Conservation (phyloP, 2,113 vertebrate genomes). For the Neogale vison region DNA sequence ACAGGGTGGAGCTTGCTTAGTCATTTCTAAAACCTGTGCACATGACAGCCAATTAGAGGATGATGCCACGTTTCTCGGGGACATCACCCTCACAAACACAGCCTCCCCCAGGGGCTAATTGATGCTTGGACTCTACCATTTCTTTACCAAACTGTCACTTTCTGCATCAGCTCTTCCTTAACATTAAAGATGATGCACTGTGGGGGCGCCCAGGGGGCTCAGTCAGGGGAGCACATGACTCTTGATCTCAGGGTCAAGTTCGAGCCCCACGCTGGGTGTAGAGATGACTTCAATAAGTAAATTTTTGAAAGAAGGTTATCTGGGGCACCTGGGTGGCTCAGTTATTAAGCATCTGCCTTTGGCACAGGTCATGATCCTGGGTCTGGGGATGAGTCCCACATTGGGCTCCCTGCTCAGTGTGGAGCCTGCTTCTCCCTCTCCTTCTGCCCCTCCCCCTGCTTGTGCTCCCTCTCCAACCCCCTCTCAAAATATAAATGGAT, state of each 20-base stretch:
- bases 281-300: not conserved
- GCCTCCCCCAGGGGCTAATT: accelerated
- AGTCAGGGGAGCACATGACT: not conserved
- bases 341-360: not conserved
- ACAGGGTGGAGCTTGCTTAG: not conserved
- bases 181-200: not conserved
- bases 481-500: not conserved
- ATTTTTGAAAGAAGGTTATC: not conserved
- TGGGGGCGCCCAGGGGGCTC: no score
- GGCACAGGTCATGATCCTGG: not conserved
- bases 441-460: not conserved
- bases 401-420: not conserved
- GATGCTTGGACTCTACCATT: not conserved
- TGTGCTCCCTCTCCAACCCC: not conserved
- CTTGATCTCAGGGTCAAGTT: not conserved
- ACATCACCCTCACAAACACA: not conserved
- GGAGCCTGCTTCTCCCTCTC: not conserved
- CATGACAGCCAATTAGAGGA: not conserved
- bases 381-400: no score
- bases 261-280: not conserved
- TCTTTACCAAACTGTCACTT: not conserved
- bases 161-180: not conserved
- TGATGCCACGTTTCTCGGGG: not conserved
- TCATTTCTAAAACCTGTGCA: not conserved
- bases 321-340: not conserved